A percentile compares a stretch with the other conserved stretches of the same genome.
phyloP scores from a whole-genome alignment of 1,140 invertebrate genomes.

The Drosophila kikkawai region DNA sequence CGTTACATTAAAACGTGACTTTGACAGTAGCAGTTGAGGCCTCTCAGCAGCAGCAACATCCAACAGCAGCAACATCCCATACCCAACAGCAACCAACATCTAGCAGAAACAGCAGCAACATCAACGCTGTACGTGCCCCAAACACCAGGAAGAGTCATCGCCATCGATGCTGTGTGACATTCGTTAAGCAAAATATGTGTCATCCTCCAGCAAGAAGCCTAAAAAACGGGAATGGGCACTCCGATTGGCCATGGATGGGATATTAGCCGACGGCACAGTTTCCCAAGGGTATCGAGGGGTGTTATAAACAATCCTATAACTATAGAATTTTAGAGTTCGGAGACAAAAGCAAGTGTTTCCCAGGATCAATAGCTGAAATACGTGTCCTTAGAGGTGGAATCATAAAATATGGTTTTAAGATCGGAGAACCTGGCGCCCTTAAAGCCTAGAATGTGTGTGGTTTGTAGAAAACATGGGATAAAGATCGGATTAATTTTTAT shows the following conservation, averaged over 20 bases:
- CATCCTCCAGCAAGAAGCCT: slow-evolving; percentile 42
- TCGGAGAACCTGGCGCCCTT: slow-evolving; percentile 2
- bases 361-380: slow-evolving; percentile 21
- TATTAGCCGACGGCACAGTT: slow-evolving; percentile 33
- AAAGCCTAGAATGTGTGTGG: background rate
- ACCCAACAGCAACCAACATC: slow-evolving; percentile 43
- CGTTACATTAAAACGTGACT: slow-evolving; percentile 81
- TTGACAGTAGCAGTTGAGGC: slow-evolving; percentile 79
- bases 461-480: background rate
- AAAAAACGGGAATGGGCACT: slow-evolving; percentile 30
- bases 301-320: too few species aligned
- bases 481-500: background rate
- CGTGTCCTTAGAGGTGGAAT: slow-evolving; percentile 1
- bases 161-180: slow-evolving; percentile 67
- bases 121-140: slow-evolving; percentile 36
- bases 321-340: background rate
- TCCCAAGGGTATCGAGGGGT: slow-evolving; percentile 31
- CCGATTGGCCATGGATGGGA: slow-evolving; percentile 36
- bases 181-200: slow-evolving; percentile 81
- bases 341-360: slow-evolving; percentile 19
- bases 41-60: slow-evolving; percentile 44
- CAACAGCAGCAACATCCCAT: slow-evolving; percentile 52
- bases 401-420: slow-evolving; percentile 28
- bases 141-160: slow-evolving; percentile 43
- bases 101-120: slow-evolving; percentile 32